Conservation (phyloP, 2,113 vertebrate species). For the Saccopteryx leptura region DNA sequence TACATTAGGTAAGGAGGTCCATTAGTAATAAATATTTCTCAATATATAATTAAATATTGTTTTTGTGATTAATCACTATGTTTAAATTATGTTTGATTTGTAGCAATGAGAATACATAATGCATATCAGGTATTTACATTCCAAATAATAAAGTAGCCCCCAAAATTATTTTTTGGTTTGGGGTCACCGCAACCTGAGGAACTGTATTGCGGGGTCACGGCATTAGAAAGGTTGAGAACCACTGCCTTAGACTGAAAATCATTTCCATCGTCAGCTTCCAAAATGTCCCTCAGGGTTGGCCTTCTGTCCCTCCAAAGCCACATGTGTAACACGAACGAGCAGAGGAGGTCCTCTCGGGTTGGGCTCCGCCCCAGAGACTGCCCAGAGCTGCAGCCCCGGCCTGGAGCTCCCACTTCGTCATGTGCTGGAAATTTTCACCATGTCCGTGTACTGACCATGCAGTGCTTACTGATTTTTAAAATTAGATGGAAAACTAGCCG, state of each 20-base stretch:
- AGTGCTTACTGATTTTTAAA: neutral
- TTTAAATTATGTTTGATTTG: too few relatives aligned
- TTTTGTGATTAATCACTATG: too few relatives aligned
- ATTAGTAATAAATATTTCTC: too few relatives aligned
- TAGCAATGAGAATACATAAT: too few relatives aligned
- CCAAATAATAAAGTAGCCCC: too few relatives aligned
- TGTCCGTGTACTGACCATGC: neutral
- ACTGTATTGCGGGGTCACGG: too few relatives aligned
- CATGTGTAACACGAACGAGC: neutral
- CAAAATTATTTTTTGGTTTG: too few relatives aligned
- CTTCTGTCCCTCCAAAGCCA: neutral
- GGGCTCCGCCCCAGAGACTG: accelerated
- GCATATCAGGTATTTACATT: too few relatives aligned
- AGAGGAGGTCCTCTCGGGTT: accelerated
- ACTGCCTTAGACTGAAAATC: neutral
- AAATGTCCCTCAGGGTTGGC: neutral
- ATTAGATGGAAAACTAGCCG: neutral
- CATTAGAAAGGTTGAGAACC: too few relatives aligned
- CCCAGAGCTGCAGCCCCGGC: accelerated
- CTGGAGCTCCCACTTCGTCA: neutral
- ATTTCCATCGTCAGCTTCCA: neutral
- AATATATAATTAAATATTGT: too few relatives aligned
- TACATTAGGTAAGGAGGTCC: too few relatives aligned
- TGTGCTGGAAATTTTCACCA: neutral
- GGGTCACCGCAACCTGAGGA: too few relatives aligned